Percentiles rank a stretch among this genome's conserved stretches.
These are phyloP conservation scores for Pholis gunnellus DNA, from an alignment of 2,113 vertebrate species.

Conservation along the genomic window DNA sequence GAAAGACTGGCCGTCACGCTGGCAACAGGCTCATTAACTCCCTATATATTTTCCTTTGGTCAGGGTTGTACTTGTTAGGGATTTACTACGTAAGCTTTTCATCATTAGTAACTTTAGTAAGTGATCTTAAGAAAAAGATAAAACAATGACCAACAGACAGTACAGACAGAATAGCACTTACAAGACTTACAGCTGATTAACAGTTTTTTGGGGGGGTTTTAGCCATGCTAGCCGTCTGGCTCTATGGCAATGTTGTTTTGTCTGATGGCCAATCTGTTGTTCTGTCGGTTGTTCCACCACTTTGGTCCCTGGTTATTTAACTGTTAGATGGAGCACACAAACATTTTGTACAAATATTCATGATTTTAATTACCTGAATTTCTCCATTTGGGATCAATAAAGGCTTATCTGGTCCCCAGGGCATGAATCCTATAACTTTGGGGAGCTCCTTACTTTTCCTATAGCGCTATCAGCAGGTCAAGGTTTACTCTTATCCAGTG, in stretches of 20 bases:
- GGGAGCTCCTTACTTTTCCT: background rate
- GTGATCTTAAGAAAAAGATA: background rate
- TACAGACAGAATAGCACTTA: background rate
- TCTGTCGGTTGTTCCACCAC: background rate
- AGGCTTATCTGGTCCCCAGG: background rate
- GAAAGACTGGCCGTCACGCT: conserved; percentile 94
- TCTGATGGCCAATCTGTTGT: background rate
- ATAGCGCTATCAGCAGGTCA: background rate
- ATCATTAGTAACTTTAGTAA: conserved; percentile 4
- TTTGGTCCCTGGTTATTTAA: background rate
- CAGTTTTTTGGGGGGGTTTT: background rate
- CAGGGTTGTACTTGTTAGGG: conserved; percentile 11
- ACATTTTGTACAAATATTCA: background rate
- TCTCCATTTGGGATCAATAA: background rate
- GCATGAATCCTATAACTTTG: background rate
- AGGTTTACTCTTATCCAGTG: background rate
- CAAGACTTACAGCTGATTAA: background rate
- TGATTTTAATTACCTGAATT: background rate
- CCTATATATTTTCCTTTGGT: conserved; percentile 6
- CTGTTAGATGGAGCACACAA: background rate
- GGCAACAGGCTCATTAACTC: conserved; percentile 81
- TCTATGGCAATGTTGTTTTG: background rate
- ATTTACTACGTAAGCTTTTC: conserved; percentile 4
- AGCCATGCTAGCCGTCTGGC: background rate
- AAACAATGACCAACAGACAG: background rate